Base-by-base conservation (phyloP, 2,888 invertebrate species). In the Ochlodes sylvanus region DNA sequence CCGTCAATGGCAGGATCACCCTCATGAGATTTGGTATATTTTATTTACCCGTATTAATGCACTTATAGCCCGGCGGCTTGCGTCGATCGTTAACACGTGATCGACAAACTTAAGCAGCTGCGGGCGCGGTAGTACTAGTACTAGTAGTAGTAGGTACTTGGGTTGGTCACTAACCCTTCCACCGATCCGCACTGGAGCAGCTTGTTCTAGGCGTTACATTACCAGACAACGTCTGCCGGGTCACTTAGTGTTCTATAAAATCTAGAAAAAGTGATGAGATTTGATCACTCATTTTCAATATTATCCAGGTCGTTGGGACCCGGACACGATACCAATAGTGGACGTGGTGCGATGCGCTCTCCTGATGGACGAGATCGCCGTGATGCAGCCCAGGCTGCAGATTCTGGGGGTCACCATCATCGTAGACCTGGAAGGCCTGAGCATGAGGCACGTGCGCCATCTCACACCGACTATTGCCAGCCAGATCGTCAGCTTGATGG, bases 11-110 rank as follows among this genome's bases (percentile, higher is more conserved):
- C 2, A 76, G 92, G 32, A 81, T 92, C 50, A 87, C 90, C 19
- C 82, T 92, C 14, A 91, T 93, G 92, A 89, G 88, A 73, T 90
- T 92, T 68, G 84, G 84, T 84, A 27, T n/a, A n/a, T n/a, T n/a
- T n/a, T n/a, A n/a, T n/a, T n/a, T n/a, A n/a, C n/a, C n/a, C n/a
- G n/a, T n/a, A n/a, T n/a, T n/a, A n/a, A n/a, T n/a, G n/a, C n/a
- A n/a, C n/a, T n/a, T n/a, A n/a, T n/a, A n/a, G n/a, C n/a, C n/a
- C n/a, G n/a, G n/a, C n/a, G n/a, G n/a, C n/a, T n/a, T n/a, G n/a
- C n/a, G n/a, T n/a, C n/a, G n/a, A n/a, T n/a, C n/a, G n/a, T n/a
- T n/a, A n/a, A n/a, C n/a, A n/a, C n/a, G n/a, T n/a, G n/a, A n/a
- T n/a, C n/a, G n/a, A n/a, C n/a, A n/a, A n/a, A n/a, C n/a, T n/a